These are phyloP conservation scores for Ormyrus rosae DNA, from an alignment of 2,888 invertebrate genomes.

Conservation along the genomic window DNA sequence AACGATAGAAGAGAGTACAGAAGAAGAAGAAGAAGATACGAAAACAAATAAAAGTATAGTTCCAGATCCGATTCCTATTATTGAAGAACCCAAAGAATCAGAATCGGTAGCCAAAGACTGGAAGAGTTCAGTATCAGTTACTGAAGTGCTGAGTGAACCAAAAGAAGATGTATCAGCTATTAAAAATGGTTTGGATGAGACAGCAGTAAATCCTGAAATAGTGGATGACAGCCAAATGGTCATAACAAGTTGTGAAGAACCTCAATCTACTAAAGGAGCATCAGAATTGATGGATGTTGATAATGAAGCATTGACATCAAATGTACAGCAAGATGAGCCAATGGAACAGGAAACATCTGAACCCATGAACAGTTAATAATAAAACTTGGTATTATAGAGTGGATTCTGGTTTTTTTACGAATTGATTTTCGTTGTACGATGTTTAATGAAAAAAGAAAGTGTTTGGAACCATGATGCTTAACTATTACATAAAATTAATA, in stretches of 20 bases:
- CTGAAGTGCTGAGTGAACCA: constrained; percentile 59
- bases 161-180: constrained; percentile 42
- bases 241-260: constrained; percentile 54
- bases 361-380: constrained; percentile 69
- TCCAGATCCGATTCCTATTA: constrained; percentile 68
- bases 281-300: constrained; percentile 73
- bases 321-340: constrained; percentile 68
- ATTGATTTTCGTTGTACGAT: constrained; percentile 50
- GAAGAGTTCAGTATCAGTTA: constrained; percentile 60
- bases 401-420: constrained; percentile 52
- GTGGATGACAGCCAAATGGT: constrained; percentile 55
- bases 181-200: constrained; percentile 36
- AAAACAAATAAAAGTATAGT: constrained; percentile 64
- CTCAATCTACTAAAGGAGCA: constrained; percentile 52
- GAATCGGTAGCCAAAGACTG: constrained; percentile 57
- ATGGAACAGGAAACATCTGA: constrained; percentile 72
- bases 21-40: constrained; percentile 60
- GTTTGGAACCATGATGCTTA: constrained; percentile 27
- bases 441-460: constrained; percentile 38
- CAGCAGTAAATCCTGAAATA: not conserved
- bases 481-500: constrained; percentile 43
- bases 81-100: constrained; percentile 68
- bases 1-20: constrained; percentile 67
- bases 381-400: constrained; percentile 39
- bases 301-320: constrained; percentile 62